Conservation (phyloP, 2,113 vertebrate species). For the Nannospalax galili region DNA sequence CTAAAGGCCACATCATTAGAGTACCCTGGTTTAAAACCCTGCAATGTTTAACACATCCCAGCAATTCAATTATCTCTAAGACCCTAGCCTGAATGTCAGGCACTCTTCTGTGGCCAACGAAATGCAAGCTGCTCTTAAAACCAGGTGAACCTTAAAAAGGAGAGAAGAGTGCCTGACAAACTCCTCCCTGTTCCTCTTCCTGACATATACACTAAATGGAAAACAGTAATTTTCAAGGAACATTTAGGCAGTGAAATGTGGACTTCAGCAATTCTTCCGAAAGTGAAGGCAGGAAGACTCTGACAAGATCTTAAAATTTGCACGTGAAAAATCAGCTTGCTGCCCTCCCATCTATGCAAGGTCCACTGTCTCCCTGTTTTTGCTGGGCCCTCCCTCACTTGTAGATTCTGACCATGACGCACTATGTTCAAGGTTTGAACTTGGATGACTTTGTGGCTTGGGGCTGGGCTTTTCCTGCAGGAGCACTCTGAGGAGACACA, state of each 20-base stretch:
- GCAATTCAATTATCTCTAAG: conserved; percentile 86
- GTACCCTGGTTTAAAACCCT: conserved; percentile 86
- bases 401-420: conserved; percentile 6
- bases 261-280: neutral
- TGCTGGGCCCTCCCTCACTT: conserved; percentile 38
- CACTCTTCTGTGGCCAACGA: conserved; percentile 21
- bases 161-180: neutral
- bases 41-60: conserved; percentile 84
- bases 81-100: conserved; percentile 78
- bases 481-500: conserved; percentile 31
- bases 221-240: conserved; percentile 53
- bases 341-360: neutral
- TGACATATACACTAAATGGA: conserved; percentile 35
- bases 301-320: neutral
- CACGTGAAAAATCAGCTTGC: neutral
- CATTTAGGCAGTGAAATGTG: neutral
- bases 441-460: neutral
- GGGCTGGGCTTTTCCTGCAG: neutral
- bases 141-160: conserved; percentile 68
- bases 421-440: conserved; percentile 39
- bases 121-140: conserved; percentile 61
- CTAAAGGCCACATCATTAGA: conserved; percentile 88
- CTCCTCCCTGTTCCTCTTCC: neutral
- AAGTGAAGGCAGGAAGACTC: neutral
- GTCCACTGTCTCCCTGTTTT: conserved; percentile 29